phyloP scores from a whole-genome alignment of 2,797 vertebrate genomes.

The Gymnoscopelus braueri region DNA sequence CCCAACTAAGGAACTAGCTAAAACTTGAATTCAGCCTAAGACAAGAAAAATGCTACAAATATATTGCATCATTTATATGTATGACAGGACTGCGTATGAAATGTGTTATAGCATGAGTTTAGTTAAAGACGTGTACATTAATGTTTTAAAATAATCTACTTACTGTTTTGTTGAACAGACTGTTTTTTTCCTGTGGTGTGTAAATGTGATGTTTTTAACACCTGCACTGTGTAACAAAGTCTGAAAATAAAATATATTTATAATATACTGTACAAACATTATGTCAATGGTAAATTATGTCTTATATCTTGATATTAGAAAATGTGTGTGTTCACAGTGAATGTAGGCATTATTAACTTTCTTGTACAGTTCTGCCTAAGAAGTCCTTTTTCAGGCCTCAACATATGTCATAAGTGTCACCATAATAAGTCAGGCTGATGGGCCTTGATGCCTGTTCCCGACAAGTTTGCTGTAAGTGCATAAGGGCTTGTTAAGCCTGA shows the following conservation, averaged over 20 bases:
- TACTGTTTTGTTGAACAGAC: conserved; percentile 10
- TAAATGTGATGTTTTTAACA: conserved; percentile 36
- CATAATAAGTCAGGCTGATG: too few relatives aligned
- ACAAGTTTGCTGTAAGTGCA: too few relatives aligned
- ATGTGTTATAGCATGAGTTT: conserved; percentile 16
- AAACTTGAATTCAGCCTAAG: too few relatives aligned
- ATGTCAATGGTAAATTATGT: background rate
- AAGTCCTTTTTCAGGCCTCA: too few relatives aligned
- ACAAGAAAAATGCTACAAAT: too few relatives aligned
- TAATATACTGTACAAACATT: conserved; percentile 50
- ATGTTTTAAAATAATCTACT: conserved; percentile 42
- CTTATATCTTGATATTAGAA: background rate
- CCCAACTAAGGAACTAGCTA: too few relatives aligned
- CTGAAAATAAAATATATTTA: conserved; percentile 61
- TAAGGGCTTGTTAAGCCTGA: too few relatives aligned
- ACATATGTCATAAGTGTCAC: too few relatives aligned
- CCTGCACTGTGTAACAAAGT: conserved; percentile 35
- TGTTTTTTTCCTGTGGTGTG: conserved; percentile 16
- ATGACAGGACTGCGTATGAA: conserved; percentile 15
- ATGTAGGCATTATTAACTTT: too few relatives aligned
- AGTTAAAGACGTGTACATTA: conserved; percentile 34
- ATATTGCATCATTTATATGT: background rate
- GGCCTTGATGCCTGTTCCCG: too few relatives aligned
- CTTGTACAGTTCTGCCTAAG: too few relatives aligned
- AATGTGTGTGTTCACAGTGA: too few relatives aligned